A percentile compares a stretch with the other conserved stretches of the same genome.
Evolutionary conservation across 64 coral and sea anemone species (phyloP).

Genomic region (Montipora capricornis): DNA sequence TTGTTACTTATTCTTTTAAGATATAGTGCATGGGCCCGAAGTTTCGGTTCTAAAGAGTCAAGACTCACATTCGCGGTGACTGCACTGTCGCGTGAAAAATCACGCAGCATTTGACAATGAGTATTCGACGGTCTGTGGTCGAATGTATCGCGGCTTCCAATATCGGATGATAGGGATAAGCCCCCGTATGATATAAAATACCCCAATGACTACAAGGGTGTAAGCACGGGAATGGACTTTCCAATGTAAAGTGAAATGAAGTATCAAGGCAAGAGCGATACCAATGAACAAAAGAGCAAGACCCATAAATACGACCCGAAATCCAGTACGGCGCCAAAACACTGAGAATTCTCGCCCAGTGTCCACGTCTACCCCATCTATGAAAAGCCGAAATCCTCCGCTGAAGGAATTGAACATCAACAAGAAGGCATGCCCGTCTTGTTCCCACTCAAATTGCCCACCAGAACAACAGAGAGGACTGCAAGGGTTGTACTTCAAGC

Average conservation of each 20-base stretch:
- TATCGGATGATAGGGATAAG: conserved; percentile 83
- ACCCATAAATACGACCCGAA: conserved; percentile 79
- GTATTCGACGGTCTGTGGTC: conserved; percentile 37
- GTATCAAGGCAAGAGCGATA: conserved; percentile 66
- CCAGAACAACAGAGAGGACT: no score
- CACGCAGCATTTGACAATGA: conserved; percentile 47
- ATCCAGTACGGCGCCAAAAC: conserved; percentile 88
- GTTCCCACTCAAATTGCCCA: no score
- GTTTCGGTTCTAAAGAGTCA: no score
- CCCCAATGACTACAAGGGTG: conserved; percentile 69
- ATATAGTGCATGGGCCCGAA: no score
- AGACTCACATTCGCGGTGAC: no score
- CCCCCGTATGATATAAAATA: conserved; percentile 74
- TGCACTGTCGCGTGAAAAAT: neutral
- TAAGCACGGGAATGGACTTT: conserved; percentile 13
- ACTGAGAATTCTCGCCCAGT: conserved; percentile 88
- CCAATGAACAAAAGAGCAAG: conserved; percentile 75
- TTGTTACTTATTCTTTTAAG: no score
- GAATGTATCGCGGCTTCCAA: conserved; percentile 58
- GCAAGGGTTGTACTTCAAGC: no score
- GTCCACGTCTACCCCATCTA: no score
- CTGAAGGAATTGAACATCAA: no score
- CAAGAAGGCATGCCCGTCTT: neutral
- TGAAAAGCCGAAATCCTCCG: no score
- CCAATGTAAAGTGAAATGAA: conserved; percentile 57